Evolutionary conservation across 2,113 vertebrate genomes (phyloP).

Genomic region (Turdus rufiventris): DNA sequence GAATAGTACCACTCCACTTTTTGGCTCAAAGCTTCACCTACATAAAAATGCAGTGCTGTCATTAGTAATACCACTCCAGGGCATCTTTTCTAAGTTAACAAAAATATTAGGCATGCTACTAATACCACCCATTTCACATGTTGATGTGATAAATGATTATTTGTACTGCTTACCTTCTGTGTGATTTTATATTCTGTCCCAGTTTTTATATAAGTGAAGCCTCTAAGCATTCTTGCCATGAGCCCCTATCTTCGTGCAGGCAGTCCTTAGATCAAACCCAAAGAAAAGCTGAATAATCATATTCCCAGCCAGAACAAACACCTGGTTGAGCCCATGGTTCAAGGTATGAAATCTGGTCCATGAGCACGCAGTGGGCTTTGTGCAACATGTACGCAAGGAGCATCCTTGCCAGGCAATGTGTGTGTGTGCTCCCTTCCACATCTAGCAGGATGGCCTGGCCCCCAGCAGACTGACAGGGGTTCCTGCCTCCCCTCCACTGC

Average conservation of each 20-base stretch:
- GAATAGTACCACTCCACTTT: background rate
- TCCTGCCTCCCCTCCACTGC: background rate
- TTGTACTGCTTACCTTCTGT: background rate
- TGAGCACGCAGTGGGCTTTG: background rate
- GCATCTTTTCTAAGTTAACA: conserved; percentile 44
- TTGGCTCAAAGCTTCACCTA: background rate
- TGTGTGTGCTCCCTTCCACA: background rate
- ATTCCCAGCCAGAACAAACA: background rate
- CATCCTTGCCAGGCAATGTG: background rate
- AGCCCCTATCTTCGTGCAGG: background rate
- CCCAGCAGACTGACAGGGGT: background rate
- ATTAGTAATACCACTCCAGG: background rate
- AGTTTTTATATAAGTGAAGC: conserved; percentile 17
- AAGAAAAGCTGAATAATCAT: background rate
- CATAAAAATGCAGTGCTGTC: background rate
- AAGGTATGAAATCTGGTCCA: background rate
- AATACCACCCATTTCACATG: background rate
- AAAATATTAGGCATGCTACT: conserved; percentile 39
- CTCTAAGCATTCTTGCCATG: background rate
- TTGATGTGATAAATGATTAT: background rate
- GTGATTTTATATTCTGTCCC: background rate
- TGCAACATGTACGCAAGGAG: fast-evolving
- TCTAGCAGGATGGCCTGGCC: background rate
- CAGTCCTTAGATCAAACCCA: background rate
- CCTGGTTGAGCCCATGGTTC: background rate